Evolutionary conservation across 2,797 vertebrate species (phyloP).

Genomic region (Delichon dasypus): DNA sequence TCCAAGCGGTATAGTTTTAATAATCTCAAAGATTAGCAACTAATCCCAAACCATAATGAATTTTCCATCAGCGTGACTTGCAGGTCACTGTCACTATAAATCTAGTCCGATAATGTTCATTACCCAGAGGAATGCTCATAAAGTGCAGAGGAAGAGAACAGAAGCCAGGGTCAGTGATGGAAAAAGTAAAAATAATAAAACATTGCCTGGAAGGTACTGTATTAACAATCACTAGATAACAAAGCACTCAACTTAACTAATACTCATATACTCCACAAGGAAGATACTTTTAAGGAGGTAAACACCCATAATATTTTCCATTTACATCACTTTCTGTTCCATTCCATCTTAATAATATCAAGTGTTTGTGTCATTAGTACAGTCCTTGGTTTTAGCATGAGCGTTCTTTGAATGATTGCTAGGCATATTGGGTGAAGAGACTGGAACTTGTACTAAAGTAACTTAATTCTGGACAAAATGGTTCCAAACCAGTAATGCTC

Average conservation of each 20-base stretch:
- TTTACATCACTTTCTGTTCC: neutral
- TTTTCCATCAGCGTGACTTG: slow-evolving; percentile 57
- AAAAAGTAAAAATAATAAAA: neutral
- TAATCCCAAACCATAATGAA: slow-evolving; percentile 60
- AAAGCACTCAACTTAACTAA: neutral
- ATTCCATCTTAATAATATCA: neutral
- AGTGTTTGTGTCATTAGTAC: neutral
- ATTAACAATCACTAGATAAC: neutral
- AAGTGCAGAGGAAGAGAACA: neutral
- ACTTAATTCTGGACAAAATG: slow-evolving; percentile 22
- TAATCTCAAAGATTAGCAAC: slow-evolving; percentile 55
- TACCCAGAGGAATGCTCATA: slow-evolving; percentile 1
- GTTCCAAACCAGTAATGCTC: neutral
- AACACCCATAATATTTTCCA: neutral
- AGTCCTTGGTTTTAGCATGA: neutral
- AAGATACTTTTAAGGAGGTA: neutral
- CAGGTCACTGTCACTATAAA: slow-evolving; percentile 22
- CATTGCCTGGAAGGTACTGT: neutral
- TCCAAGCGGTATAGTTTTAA: slow-evolving; percentile 33
- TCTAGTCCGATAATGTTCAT: neutral
- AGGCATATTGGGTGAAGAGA: neutral
- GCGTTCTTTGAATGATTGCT: neutral
- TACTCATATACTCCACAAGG: neutral
- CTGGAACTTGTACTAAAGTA: neutral
- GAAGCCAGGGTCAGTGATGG: neutral